Percentiles rank a stretch among this genome's conserved stretches.
Conservation (phyloP, 2,113 vertebrate genomes). For the Ranitomeya imitator region DNA sequence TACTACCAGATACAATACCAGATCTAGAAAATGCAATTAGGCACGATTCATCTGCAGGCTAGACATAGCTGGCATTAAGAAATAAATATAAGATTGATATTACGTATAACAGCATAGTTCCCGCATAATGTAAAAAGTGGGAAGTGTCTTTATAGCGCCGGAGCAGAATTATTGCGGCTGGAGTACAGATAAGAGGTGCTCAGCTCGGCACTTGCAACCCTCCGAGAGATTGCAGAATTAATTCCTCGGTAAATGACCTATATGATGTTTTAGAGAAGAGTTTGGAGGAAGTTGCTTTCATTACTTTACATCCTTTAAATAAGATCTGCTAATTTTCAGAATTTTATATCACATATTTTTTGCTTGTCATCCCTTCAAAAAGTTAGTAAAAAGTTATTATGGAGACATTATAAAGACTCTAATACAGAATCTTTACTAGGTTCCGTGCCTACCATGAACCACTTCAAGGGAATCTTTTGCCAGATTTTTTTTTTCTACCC, state of each 20-base stretch:
- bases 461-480: too few species aligned
- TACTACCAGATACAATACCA: conserved; percentile 43
- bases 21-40: conserved; percentile 50
- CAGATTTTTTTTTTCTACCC: too few species aligned
- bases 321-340: neutral
- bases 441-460: neutral
- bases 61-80: conserved; percentile 16
- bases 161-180: neutral
- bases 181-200: conserved; percentile 25
- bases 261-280: conserved; percentile 8
- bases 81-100: conserved; percentile 19
- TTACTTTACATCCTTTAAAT: neutral
- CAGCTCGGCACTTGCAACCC: neutral
- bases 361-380: neutral
- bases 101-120: conserved; percentile 16
- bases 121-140: neutral
- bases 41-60: neutral
- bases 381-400: neutral
- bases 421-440: neutral
- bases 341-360: neutral
- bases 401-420: neutral
- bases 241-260: conserved; percentile 15
- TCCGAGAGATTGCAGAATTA: neutral
- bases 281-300: neutral
- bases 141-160: conserved; percentile 19